phyloP scores from a whole-genome alignment of 2,113 vertebrate species.

The Ploceus nigricollis region DNA sequence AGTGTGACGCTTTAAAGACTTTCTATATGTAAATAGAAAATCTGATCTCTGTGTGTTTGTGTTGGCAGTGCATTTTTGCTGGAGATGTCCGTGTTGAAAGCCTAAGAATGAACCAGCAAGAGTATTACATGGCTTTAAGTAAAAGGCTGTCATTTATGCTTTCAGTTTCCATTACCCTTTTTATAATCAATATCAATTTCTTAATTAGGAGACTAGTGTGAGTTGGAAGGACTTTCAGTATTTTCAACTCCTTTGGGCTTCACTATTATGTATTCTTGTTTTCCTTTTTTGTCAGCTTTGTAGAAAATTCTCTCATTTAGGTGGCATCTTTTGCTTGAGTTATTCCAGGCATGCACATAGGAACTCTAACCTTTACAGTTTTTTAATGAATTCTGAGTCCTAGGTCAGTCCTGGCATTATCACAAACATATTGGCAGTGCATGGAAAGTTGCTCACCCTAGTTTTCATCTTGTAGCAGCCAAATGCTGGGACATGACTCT shows the following conservation, averaged over 20 bases:
- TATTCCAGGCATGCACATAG: not conserved
- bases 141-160: not conserved
- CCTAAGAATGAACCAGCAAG: not conserved
- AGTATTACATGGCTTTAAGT: not conserved
- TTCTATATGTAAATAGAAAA: not conserved
- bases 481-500: not conserved
- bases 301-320: not conserved
- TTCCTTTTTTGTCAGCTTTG: not conserved
- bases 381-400: not conserved
- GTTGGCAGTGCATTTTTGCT: not conserved
- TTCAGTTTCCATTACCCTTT: not conserved
- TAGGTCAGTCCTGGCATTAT: not conserved
- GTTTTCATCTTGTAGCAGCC: not conserved
- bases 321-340: not conserved
- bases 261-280: not conserved
- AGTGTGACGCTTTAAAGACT: not conserved
- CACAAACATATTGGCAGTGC: not conserved
- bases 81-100: not conserved
- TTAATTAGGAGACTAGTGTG: not conserved
- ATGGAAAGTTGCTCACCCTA: not conserved
- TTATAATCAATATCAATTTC: not conserved
- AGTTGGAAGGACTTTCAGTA: not conserved
- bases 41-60: not conserved
- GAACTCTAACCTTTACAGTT: not conserved
- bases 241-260: not conserved